Evolutionary conservation across 92 coral and sea anemone species (phyloP).

Genomic region (Phymanthus crucifer): DNA sequence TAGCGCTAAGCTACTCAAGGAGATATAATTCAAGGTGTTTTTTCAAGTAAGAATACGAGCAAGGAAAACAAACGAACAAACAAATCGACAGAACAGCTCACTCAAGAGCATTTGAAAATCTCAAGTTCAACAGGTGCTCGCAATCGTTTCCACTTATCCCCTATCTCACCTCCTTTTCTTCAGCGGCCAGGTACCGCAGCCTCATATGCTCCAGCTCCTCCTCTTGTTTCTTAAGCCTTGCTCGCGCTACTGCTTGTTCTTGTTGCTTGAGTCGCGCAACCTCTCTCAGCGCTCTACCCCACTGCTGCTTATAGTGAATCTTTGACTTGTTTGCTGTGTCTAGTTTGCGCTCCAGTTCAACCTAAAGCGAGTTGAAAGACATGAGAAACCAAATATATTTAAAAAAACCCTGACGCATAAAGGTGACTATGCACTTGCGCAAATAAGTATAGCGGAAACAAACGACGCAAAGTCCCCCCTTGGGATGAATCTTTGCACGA

Average conservation of each 20-base stretch:
- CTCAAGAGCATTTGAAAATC: too few species aligned
- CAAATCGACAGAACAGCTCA: neutral
- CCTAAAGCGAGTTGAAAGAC: slow-evolving; percentile 50
- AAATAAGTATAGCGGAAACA: too few species aligned
- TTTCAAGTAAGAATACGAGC: too few species aligned
- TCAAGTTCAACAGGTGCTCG: too few species aligned
- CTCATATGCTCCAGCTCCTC: slow-evolving; percentile 95
- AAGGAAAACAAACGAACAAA: too few species aligned
- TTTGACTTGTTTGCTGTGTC: slow-evolving; percentile 93
- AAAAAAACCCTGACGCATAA: too few species aligned
- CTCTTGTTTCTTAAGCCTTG: slow-evolving; percentile 92
- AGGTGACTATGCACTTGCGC: too few species aligned
- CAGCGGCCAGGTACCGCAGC: slow-evolving; percentile 94
- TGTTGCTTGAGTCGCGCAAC: slow-evolving; percentile 95
- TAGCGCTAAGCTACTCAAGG: too few species aligned
- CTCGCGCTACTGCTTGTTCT: slow-evolving; percentile 90
- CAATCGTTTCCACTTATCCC: too few species aligned
- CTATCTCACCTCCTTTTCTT: slow-evolving; percentile 86
- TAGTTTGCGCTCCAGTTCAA: slow-evolving; percentile 88
- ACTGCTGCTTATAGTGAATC: slow-evolving; percentile 95
- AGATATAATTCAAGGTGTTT: too few species aligned
- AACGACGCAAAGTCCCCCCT: too few species aligned
- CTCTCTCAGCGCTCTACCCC: slow-evolving; percentile 97
- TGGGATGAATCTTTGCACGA: neutral
- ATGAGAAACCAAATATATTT: neutral